phyloP scores from a whole-genome alignment of 1,140 invertebrate genomes.

The Ceratoteleas bidentatus region DNA sequence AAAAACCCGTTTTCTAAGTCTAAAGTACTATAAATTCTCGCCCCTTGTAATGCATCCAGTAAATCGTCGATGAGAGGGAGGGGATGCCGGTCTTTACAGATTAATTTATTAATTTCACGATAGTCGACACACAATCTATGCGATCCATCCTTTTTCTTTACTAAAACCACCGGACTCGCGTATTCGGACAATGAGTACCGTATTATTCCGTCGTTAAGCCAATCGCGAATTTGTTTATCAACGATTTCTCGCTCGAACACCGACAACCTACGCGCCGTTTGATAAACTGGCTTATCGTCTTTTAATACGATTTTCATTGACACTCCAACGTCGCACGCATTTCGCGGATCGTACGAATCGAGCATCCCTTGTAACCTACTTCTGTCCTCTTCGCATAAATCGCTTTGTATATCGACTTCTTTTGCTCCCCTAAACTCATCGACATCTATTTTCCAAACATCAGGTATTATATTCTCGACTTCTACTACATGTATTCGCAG shows the following conservation, averaged over 20 bases:
- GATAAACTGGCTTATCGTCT: conserved; percentile 21
- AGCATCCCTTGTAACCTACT: not conserved
- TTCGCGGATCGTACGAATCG: not conserved
- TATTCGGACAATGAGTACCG: conserved; percentile 69
- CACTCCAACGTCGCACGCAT: not conserved
- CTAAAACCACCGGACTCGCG: conserved; percentile 63
- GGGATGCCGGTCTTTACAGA: not conserved
- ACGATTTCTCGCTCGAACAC: conserved; percentile 4
- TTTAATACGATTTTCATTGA: conserved; percentile 12
- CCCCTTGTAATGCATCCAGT: not conserved
- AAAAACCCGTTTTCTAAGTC: not conserved
- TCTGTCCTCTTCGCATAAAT: too few species aligned
- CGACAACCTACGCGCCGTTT: conserved; percentile 10
- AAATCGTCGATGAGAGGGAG: not conserved
- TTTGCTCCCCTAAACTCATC: too few species aligned
- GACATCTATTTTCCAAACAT: too few species aligned
- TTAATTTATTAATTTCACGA: not conserved
- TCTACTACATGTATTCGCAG: too few species aligned
- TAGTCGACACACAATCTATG: not conserved
- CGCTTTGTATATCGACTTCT: not conserved
- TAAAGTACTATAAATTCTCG: not conserved
- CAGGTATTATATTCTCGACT: too few species aligned
- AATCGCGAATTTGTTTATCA: not conserved
- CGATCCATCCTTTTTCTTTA: conserved; percentile 25
- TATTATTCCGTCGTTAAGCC: not conserved